phyloP scores from a whole-genome alignment of 2,113 vertebrate species.

The Burhinus bistriatus region DNA sequence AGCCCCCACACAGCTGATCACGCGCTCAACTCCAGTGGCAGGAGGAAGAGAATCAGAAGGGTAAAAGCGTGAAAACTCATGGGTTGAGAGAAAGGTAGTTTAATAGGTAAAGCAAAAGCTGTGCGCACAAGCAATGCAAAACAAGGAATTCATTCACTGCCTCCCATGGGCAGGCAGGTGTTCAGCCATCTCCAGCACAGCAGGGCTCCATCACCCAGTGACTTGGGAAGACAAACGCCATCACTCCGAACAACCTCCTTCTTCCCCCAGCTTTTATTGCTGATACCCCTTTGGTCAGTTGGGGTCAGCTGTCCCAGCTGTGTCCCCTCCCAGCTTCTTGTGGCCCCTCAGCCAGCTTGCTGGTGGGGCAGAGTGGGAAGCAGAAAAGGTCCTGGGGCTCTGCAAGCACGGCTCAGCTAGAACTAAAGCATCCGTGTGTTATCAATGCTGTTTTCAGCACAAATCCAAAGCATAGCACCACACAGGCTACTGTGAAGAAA shows the following conservation, averaged over 20 bases:
- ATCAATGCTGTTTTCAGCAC: background rate
- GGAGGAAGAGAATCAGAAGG: background rate
- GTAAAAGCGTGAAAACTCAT: background rate
- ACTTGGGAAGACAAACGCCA: background rate
- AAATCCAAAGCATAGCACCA: background rate
- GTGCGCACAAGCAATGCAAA: fast-evolving
- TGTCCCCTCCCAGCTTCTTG: background rate
- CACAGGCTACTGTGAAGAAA: background rate
- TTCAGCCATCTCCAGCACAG: background rate
- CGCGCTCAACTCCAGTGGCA: background rate
- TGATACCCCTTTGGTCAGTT: background rate
- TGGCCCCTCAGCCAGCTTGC: background rate
- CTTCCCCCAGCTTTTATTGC: background rate
- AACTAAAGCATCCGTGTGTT: background rate
- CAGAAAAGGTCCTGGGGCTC: background rate
- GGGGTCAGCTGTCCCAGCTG: background rate
- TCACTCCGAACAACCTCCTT: fast-evolving
- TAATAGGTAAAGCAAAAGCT: background rate
- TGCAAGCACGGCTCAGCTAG: background rate
- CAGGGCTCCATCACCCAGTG: fast-evolving
- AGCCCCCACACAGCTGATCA: background rate
- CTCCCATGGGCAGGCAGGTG: background rate
- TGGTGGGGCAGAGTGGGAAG: too few relatives aligned
- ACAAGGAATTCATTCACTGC: background rate
- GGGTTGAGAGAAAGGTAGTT: background rate